Evolutionary conservation across 2,888 invertebrate genomes (phyloP), one percentile per base, ranked within the genome.

Genomic region (Ophonus ardosiacus): DNA sequence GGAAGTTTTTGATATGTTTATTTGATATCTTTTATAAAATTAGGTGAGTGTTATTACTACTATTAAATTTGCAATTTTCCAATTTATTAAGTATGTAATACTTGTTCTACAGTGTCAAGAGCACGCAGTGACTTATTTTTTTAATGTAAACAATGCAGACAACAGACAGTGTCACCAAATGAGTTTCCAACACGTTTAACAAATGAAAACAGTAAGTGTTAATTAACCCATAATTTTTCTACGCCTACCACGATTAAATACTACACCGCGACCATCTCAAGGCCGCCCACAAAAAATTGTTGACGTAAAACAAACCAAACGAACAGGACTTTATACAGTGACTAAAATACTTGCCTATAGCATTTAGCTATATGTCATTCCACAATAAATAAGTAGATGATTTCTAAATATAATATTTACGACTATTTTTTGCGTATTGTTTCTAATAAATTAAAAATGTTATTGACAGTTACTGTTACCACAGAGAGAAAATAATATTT

Each of bases 171-270:
- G 24, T 61, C 15, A 15, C 59, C n/a, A 59, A 59, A 59, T 59
- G 18, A 18, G 3, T 61, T 18, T 61, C 21, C 18, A 18, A 61
- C 63, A 7, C 63, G 63, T 18, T 31, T 31, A 31, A 13, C 21
- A 63, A 63, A 24, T 63, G 63, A 63, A 63, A 63, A 63, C 38
- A 68, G 31, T 68, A 38, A 68, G 1, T 38, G 68, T 15, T 68
- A 68, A 68, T 68, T 68, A 68, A 68, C 68, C n/a, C 38, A 68
- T 68, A 68, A 68, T 68, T 68, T 68, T 38, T 15, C 68, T 38
- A 38, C 68, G 68, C 68, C 38, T 68, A 68, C 68, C 38, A 15
- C 68, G 68, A 68, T 68, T 68, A 68, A 68, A 68, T 15, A 38
- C 68, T 24, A 68, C 15, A 68, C 68, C 15, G 68, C 15, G 68